These are phyloP conservation scores for Acanthopagrus latus DNA, from an alignment of 2,797 vertebrate species.

Conservation along the genomic window DNA sequence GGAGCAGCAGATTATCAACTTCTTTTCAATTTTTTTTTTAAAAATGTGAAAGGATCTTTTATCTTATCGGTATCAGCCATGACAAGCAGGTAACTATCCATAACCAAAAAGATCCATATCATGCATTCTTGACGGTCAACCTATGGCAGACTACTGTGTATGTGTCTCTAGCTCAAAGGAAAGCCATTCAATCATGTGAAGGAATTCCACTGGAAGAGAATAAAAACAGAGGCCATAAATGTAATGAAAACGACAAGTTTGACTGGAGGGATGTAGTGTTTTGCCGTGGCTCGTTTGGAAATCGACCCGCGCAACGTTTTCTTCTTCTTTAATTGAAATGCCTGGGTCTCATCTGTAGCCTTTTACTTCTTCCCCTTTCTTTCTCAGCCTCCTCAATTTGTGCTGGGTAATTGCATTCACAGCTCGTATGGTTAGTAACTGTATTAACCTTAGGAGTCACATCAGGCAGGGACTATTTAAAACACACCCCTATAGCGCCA, in stretches of 20 bases:
- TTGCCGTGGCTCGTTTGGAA: conserved; percentile 32
- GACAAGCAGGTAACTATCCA: too few relatives aligned
- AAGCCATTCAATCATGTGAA: conserved; percentile 15
- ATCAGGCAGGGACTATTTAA: conserved; percentile 77
- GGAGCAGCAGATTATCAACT: too few relatives aligned
- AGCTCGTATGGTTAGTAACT: conserved; percentile 61
- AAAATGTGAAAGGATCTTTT: too few relatives aligned
- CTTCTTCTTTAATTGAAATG: conserved; percentile 66
- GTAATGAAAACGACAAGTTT: conserved; percentile 46
- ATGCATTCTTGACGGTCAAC: too few relatives aligned
- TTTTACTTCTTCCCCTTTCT: conserved; percentile 37
- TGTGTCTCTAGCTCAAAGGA: not conserved
- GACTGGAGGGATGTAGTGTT: conserved; percentile 42
- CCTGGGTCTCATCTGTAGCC: conserved; percentile 42
- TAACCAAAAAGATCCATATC: too few relatives aligned
- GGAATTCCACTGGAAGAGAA: conserved; percentile 11
- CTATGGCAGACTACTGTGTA: too few relatives aligned
- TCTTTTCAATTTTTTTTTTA: too few relatives aligned
- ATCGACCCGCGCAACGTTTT: conserved; percentile 20
- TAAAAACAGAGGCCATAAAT: conserved; percentile 35
- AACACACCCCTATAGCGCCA: conserved; percentile 58
- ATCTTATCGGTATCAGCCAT: too few relatives aligned
- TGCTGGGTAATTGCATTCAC: conserved; percentile 71
- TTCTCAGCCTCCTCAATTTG: conserved; percentile 61
- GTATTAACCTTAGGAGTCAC: conserved; percentile 75